These are phyloP conservation scores for Halcyon chelicuti DNA, from an alignment of 2,797 vertebrate species.

Conservation along the genomic window DNA sequence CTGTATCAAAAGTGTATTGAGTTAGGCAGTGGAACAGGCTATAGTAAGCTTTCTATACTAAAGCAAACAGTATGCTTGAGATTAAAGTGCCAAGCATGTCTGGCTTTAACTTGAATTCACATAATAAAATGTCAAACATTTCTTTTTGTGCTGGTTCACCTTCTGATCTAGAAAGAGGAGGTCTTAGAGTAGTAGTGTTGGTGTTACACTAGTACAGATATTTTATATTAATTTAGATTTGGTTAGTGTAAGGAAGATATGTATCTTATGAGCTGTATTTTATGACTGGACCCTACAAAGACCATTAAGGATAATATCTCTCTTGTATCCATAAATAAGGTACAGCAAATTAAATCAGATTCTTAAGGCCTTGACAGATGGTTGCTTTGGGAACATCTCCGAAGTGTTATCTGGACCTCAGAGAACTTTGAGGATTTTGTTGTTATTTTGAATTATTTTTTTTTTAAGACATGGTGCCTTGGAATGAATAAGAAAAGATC, in stretches of 20 bases:
- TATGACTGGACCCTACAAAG: background rate
- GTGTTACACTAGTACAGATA: background rate
- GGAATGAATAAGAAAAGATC: background rate
- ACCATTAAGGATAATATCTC: background rate
- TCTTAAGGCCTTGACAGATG: background rate
- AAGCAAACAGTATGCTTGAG: background rate
- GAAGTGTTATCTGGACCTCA: background rate
- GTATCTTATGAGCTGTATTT: no score
- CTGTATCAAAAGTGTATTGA: background rate
- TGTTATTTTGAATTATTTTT: background rate
- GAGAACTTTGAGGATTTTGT: background rate
- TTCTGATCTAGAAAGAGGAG: background rate
- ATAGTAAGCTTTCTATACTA: background rate
- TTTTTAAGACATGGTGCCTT: background rate
- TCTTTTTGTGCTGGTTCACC: background rate
- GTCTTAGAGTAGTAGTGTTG: background rate
- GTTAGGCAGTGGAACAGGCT: background rate
- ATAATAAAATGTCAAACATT: background rate
- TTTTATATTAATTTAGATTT: background rate
- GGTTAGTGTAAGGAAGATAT: background rate
- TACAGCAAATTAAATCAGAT: background rate
- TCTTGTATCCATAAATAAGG: background rate
- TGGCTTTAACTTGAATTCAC: background rate
- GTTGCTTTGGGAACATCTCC: background rate
- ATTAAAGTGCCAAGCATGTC: background rate